Evolutionary conservation across 2,888 invertebrate species (phyloP).

Genomic region (Drosophila pseudotalamancana): DNA sequence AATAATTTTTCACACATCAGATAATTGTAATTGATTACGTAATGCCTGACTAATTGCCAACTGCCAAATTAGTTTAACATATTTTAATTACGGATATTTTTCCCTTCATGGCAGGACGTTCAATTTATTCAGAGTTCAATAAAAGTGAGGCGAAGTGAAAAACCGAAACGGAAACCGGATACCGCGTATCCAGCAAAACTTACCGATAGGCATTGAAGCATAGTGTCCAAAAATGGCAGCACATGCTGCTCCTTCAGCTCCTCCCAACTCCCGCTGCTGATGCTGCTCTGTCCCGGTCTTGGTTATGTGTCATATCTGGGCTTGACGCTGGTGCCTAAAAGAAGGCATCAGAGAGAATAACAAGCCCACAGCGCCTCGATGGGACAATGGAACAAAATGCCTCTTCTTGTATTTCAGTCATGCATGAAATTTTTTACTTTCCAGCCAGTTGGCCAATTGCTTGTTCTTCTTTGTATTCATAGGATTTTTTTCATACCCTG

Average conservation of each 20-base stretch:
- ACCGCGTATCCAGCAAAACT: conserved; percentile 30
- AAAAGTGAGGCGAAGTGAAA: conserved; percentile 13
- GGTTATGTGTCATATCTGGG: conserved; percentile 3
- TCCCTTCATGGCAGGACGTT: conserved; percentile 15
- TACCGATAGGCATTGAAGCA: not conserved
- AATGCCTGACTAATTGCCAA: conserved; percentile 16
- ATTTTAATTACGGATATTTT: not conserved
- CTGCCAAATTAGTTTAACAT: not conserved
- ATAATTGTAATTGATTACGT: conserved; percentile 37
- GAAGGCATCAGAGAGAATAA: conserved; percentile 57
- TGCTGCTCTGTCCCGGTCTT: not conserved
- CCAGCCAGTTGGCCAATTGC: conserved; percentile 62
- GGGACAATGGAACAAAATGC: conserved; percentile 1
- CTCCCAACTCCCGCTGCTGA: not conserved
- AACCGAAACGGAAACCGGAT: conserved; percentile 32
- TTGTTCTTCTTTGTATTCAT: conserved; percentile 33
- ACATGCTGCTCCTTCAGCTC: conserved; percentile 10
- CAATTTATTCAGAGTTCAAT: conserved; percentile 55
- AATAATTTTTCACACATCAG: conserved; percentile 8
- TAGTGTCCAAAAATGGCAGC: conserved; percentile 23
- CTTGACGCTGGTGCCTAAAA: conserved; percentile 51
- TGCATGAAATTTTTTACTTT: conserved; percentile 71
- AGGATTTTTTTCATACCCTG: conserved; percentile 3
- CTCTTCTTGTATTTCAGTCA: conserved; percentile 73
- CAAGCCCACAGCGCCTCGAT: conserved; percentile 18